phyloP scores from a whole-genome alignment of 2,113 vertebrate species.

The Muscicapa adusta region DNA sequence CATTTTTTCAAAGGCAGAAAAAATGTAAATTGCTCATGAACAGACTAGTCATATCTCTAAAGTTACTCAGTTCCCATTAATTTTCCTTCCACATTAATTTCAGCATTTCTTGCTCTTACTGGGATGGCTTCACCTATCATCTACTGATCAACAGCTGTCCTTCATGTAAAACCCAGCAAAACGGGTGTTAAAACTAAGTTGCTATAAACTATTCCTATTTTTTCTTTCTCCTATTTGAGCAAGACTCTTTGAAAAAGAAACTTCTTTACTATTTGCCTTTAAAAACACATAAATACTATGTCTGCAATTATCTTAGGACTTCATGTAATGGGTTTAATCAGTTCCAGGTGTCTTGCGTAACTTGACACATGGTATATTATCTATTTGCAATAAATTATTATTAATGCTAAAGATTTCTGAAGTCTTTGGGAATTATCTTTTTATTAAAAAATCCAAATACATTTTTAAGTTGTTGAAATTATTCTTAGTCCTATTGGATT shows the following conservation, averaged over 20 bases:
- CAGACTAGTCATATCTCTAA: not conserved
- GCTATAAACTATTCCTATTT: not conserved
- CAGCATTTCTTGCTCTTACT: not conserved
- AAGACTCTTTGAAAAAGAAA: not conserved
- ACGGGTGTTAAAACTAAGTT: not conserved
- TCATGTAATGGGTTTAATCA: fast-evolving
- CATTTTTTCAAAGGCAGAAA: not conserved
- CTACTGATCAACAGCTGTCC: not conserved
- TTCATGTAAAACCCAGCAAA: not conserved
- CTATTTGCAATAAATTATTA: not conserved
- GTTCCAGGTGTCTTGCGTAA: not conserved
- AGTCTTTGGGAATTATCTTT: not conserved
- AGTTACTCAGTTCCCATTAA: not conserved
- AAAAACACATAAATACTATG: fast-evolving
- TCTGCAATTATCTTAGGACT: fast-evolving
- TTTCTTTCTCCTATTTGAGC: not conserved
- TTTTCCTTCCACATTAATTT: not conserved
- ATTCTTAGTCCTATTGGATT: not conserved
- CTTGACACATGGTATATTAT: fast-evolving
- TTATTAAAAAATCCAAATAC: not conserved
- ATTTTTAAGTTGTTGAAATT: not conserved
- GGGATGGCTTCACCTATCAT: not conserved
- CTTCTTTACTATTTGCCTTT: not conserved
- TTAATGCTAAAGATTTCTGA: not conserved
- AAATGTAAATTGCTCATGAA: not conserved